Evolutionary conservation across 2,113 vertebrate genomes (phyloP).

Genomic region (Brachypodius melanocephalos): DNA sequence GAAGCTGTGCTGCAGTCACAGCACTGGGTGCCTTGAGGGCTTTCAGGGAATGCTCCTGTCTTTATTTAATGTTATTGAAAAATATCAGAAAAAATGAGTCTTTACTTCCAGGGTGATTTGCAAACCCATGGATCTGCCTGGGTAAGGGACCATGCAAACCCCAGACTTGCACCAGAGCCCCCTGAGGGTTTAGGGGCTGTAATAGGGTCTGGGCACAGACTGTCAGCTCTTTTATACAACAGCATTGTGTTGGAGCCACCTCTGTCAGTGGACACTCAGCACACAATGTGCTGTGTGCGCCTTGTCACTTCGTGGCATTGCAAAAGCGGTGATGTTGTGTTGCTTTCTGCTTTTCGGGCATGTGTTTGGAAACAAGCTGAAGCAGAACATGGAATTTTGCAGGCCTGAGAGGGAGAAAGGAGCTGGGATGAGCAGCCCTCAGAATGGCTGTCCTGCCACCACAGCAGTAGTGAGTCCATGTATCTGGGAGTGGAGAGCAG

Average conservation of each 20-base stretch:
- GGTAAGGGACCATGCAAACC: not conserved
- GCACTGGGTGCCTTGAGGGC: not conserved
- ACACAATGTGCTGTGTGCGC: fast-evolving
- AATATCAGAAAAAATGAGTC: not conserved
- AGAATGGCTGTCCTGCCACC: fast-evolving
- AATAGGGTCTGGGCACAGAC: too few relatives aligned
- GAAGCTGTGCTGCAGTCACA: not conserved
- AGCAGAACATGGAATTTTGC: not conserved
- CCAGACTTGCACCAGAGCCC: not conserved
- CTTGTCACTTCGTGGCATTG: fast-evolving
- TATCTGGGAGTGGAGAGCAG: fast-evolving
- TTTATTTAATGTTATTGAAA: not conserved
- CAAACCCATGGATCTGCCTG: not conserved
- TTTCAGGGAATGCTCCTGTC: not conserved
- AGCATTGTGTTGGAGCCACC: fast-evolving
- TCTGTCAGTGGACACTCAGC: fast-evolving
- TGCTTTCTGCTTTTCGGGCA: not conserved
- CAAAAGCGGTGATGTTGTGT: not conserved
- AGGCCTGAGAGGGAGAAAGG: not conserved
- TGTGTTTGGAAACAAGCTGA: fast-evolving
- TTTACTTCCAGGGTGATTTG: not conserved
- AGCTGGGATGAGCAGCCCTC: fast-evolving
- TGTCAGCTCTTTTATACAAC: not conserved
- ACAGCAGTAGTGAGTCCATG: fast-evolving
- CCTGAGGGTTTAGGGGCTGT: not conserved